Evolutionary conservation across 2,888 invertebrate species (phyloP).

Genomic region (Therioaphis trifolii): DNA sequence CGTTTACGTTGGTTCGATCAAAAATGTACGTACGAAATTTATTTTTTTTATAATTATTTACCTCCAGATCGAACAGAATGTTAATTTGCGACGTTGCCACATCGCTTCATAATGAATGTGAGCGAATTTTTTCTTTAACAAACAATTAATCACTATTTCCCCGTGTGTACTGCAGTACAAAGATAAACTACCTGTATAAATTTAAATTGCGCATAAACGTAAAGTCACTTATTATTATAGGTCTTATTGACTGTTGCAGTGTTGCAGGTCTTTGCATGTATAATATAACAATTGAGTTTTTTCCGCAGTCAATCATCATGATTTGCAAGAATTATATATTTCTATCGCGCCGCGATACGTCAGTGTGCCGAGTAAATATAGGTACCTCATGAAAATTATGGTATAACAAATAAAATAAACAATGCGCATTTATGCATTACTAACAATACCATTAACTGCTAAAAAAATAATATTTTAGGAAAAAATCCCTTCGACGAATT

Average conservation of each 20-base stretch:
- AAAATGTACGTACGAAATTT: neutral
- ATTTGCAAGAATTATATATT: neutral
- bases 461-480: neutral
- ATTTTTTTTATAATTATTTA: neutral
- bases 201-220: neutral
- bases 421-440: neutral
- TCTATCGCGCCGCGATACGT: neutral
- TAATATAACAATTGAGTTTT: too few species aligned
- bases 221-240: neutral
- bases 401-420: neutral
- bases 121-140: neutral
- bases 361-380: neutral
- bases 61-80: neutral
- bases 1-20: neutral
- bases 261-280: too few species aligned
- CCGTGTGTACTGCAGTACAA: neutral
- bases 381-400: neutral
- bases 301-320: neutral
- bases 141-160: neutral
- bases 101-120: neutral
- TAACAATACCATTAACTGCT: neutral
- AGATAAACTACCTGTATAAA: neutral
- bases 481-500: neutral
- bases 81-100: conserved; percentile 4
- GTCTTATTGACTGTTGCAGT: too few species aligned